Evolutionary conservation across 2,888 invertebrate genomes (phyloP).

Genomic region (Epirrita christyi): DNA sequence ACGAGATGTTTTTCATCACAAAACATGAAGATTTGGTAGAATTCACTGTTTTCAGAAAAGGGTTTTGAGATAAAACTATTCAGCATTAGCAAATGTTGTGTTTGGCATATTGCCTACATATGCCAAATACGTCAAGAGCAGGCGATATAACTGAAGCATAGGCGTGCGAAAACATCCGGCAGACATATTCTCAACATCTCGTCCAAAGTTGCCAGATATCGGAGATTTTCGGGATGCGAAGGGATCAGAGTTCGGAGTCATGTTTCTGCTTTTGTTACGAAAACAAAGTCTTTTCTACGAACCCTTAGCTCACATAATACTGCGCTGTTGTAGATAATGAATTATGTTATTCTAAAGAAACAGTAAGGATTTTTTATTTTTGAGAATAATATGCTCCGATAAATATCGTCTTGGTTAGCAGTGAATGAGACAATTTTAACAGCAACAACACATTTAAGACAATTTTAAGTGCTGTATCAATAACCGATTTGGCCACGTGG

Average conservation of each 20-base stretch:
- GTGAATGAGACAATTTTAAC: too few relatives aligned
- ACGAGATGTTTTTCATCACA: too few relatives aligned
- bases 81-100: constrained; percentile 51
- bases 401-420: too few relatives aligned
- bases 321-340: constrained; percentile 10
- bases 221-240: constrained; percentile 22
- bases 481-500: too few relatives aligned
- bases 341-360: too few relatives aligned
- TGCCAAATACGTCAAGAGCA: constrained; percentile 53
- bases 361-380: too few relatives aligned
- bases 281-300: constrained; percentile 29
- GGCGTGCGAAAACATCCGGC: constrained; percentile 57
- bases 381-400: too few relatives aligned
- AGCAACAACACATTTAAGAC: too few relatives aligned
- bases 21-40: constrained; percentile 43
- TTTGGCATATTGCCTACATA: too few relatives aligned
- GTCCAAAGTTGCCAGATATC: constrained; percentile 30
- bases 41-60: constrained; percentile 46
- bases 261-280: constrained; percentile 33
- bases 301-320: constrained; percentile 2
- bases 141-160: constrained; percentile 52
- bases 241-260: constrained; percentile 30
- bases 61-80: constrained; percentile 56
- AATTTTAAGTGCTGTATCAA: too few relatives aligned
- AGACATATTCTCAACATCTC: constrained; percentile 23